Evolutionary conservation across 2,888 invertebrate species (phyloP).

Genomic region (Liposcelis brunnea): DNA sequence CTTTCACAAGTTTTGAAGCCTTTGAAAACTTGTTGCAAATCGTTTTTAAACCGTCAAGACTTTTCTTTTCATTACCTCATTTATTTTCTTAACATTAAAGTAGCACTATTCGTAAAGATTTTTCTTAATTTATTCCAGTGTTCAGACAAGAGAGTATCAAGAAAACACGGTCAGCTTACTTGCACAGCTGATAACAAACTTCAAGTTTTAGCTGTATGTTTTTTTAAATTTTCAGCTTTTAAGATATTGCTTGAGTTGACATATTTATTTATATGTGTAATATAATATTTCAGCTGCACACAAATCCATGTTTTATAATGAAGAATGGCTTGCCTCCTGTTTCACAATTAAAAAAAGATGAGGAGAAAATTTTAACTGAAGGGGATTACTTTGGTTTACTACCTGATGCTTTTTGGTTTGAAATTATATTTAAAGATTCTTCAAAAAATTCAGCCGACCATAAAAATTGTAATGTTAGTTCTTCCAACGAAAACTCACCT

Average conservation of each 20-base stretch:
- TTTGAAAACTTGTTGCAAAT: too few relatives aligned
- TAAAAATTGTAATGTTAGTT: too few relatives aligned
- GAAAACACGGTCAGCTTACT: background rate
- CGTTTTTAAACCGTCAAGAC: too few relatives aligned
- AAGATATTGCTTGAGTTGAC: background rate
- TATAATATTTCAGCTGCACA: slow-evolving; percentile 3
- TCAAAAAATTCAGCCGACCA: too few relatives aligned
- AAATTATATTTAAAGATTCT: background rate
- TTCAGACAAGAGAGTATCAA: slow-evolving; percentile 3
- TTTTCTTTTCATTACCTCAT: too few relatives aligned
- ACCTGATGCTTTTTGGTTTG: background rate
- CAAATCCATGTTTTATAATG: slow-evolving; percentile 5
- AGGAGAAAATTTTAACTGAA: background rate
- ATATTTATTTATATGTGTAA: background rate
- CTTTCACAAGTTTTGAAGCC: too few relatives aligned
- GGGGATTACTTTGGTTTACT: background rate
- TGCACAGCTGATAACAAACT: background rate
- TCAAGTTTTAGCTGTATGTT: background rate
- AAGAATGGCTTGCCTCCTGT: slow-evolving; percentile 1
- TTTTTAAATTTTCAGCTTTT: background rate
- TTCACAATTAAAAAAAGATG: background rate
- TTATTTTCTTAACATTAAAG: too few relatives aligned
- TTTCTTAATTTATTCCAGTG: background rate
- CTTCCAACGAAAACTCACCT: too few relatives aligned
- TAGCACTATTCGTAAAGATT: too few relatives aligned